Evolutionary conservation across 2,888 invertebrate species (phyloP).

Genomic region (Salpingus planirostris): DNA sequence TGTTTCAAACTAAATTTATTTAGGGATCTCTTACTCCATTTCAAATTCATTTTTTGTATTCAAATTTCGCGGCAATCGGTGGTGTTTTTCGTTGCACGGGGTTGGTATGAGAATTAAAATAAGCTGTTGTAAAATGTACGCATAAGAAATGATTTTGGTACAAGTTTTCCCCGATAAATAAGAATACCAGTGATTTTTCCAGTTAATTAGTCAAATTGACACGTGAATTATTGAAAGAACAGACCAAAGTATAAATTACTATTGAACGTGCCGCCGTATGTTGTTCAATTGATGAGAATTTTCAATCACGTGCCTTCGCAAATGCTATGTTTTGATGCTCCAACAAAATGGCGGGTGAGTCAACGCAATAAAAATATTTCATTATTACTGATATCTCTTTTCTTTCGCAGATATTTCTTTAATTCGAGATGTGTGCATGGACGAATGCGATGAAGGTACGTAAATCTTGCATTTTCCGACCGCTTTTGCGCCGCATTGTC

Average conservation of each 20-base stretch:
- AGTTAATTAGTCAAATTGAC: not conserved
- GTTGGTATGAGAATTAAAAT: constrained; percentile 21
- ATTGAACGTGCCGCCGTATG: constrained; percentile 13
- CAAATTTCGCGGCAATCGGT: too few species aligned
- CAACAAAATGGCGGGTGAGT: constrained; percentile 43
- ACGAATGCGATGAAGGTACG: constrained; percentile 40
- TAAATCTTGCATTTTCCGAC: constrained; percentile 10
- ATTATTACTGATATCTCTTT: constrained; percentile 18
- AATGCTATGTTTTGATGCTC: constrained; percentile 40
- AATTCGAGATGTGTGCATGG: constrained; percentile 33
- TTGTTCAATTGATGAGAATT: constrained; percentile 15
- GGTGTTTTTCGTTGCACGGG: too few species aligned
- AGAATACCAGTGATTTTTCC: not conserved
- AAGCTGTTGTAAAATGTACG: constrained; percentile 13
- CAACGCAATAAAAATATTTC: constrained; percentile 16
- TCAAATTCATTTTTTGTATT: too few species aligned
- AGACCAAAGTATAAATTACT: not conserved
- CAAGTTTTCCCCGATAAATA: not conserved
- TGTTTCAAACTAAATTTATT: too few species aligned
- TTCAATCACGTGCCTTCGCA: constrained; percentile 36
- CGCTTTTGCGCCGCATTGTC: too few species aligned
- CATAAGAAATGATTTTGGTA: constrained; percentile 2
- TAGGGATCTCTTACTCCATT: too few species aligned
- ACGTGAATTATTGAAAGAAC: not conserved
- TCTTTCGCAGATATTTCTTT: constrained; percentile 36